Percentiles rank a stretch among this genome's conserved stretches.
Conservation (phyloP, 1,140 invertebrate genomes). For the Drosophila parvula region DNA sequence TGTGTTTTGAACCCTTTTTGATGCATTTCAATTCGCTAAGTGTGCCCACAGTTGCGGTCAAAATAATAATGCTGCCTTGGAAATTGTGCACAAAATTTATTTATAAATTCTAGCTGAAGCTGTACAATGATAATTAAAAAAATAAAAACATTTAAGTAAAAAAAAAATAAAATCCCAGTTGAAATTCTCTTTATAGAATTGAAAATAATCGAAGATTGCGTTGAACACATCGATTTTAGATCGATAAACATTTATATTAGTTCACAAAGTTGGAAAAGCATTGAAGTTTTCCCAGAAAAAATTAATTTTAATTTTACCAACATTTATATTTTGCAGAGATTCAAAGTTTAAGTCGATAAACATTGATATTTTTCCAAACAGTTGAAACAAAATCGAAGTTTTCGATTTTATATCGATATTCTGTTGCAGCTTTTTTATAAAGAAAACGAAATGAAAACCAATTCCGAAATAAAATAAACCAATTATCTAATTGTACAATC, state of each 20-base stretch:
- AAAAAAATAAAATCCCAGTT: neutral
- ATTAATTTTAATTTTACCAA: too few species aligned
- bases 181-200: neutral
- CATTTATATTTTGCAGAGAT: too few species aligned
- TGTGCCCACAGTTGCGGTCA: slow-evolving; percentile 25
- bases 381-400: neutral
- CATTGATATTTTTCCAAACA: neutral
- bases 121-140: neutral
- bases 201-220: neutral
- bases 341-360: neutral
- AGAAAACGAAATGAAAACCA: neutral
- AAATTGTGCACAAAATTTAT: neutral
- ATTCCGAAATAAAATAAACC: neutral
- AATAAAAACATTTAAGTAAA: neutral
- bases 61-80: slow-evolving; percentile 29
- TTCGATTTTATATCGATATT: neutral
- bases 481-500: neutral
- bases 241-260: neutral
- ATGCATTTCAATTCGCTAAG: slow-evolving; percentile 29
- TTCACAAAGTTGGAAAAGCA: neutral
- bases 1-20: slow-evolving; percentile 15
- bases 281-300: neutral
- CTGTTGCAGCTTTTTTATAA: neutral
- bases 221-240: neutral
- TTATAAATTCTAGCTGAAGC: neutral